Conservation (phyloP, 2,888 invertebrate genomes). For the Caprella mutica region DNA sequence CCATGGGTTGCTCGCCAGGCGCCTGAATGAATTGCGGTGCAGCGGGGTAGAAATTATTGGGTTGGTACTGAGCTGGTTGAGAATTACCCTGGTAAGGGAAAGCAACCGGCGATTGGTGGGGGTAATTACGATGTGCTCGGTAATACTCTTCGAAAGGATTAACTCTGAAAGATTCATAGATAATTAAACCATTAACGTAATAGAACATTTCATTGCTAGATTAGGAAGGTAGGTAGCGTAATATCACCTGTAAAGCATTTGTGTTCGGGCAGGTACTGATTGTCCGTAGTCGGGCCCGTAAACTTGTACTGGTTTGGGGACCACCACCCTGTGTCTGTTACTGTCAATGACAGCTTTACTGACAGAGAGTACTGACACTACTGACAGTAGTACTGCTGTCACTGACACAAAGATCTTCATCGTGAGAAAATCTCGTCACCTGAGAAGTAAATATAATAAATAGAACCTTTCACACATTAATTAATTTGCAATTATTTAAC, state of each 20-base stretch:
- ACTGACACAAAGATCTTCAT: no score
- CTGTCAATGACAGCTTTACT: no score
- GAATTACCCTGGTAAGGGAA: not conserved
- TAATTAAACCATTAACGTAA: not conserved
- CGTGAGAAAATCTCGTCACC: no score
- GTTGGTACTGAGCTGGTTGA: not conserved
- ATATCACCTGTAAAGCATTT: slow-evolving; percentile 17
- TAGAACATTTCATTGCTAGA: not conserved
- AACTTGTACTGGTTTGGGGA: slow-evolving; percentile 10
- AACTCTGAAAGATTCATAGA: not conserved
- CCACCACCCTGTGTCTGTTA: no score
- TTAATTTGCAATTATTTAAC: no score
- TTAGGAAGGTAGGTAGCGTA: no score
- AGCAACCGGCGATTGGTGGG: not conserved
- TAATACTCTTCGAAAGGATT: slow-evolving; percentile 4
- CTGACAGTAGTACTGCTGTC: no score
- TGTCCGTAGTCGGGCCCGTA: slow-evolving; percentile 8
- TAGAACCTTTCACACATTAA: no score
- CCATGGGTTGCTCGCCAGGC: slow-evolving; percentile 1
- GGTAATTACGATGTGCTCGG: not conserved
- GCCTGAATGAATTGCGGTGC: slow-evolving; percentile 1
- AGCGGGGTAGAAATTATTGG: not conserved
- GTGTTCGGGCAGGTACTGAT: not conserved
- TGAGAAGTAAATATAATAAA: no score
- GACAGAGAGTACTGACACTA: no score